Evolutionary conservation across 2,888 invertebrate species (phyloP).

Genomic region (Tetranychus truncatus): DNA sequence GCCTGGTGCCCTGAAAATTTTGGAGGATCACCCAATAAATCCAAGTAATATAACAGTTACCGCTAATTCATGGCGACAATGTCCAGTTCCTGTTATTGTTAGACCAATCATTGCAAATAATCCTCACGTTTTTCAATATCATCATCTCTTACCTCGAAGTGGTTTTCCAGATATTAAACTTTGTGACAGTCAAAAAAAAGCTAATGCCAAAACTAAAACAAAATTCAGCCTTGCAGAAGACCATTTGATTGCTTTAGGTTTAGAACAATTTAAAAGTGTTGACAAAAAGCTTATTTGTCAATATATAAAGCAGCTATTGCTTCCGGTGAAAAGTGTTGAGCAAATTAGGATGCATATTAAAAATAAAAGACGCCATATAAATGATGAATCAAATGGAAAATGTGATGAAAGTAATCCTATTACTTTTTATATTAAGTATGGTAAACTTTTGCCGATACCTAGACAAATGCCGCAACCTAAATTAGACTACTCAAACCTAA

Average conservation of each 20-base stretch:
- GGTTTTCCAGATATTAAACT: slow-evolving; percentile 5
- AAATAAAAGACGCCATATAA: slow-evolving; percentile 11
- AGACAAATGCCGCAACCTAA: neutral
- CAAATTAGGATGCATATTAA: slow-evolving; percentile 17
- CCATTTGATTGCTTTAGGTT: slow-evolving; percentile 17
- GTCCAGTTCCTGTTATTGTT: slow-evolving; percentile 13
- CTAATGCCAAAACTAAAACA: slow-evolving; percentile 2
- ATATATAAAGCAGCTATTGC: slow-evolving; percentile 13
- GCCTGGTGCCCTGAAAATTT: neutral
- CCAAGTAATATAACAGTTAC: neutral
- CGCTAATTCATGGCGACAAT: slow-evolving; percentile 16
- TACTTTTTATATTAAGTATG: slow-evolving; percentile 11
- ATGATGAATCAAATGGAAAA: neutral
- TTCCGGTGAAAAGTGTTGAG: slow-evolving; percentile 14
- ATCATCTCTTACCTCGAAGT: slow-evolving; percentile 15
- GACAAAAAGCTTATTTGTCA: slow-evolving; percentile 5
- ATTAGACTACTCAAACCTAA: neutral
- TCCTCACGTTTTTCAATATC: slow-evolving; percentile 16
- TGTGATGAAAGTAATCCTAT: slow-evolving; percentile 11
- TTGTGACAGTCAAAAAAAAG: neutral
- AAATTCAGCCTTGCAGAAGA: slow-evolving; percentile 19
- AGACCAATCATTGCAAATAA: slow-evolving; percentile 10
- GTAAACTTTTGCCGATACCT: neutral
- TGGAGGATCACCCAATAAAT: neutral
- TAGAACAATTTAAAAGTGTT: slow-evolving; percentile 12